phyloP scores from a whole-genome alignment of 2,113 vertebrate species.

The Morone saxatilis region DNA sequence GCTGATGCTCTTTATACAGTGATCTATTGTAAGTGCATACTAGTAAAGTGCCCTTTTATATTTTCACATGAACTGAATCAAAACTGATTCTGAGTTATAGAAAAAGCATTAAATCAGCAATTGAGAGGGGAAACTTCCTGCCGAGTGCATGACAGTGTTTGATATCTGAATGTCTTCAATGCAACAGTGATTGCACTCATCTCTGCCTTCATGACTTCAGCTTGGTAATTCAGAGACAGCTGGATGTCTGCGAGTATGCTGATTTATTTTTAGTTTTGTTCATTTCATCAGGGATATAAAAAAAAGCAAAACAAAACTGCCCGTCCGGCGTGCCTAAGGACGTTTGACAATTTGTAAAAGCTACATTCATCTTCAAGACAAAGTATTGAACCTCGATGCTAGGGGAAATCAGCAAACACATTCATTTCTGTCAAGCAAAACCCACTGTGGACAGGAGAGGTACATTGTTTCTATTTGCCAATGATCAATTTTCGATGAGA shows the following conservation, averaged over 20 bases:
- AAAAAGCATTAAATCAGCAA: slow-evolving; percentile 20
- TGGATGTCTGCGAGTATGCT: slow-evolving; percentile 36
- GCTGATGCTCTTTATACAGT: background rate
- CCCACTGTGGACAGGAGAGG: slow-evolving; percentile 47
- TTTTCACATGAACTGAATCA: slow-evolving; percentile 16
- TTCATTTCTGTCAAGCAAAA: slow-evolving; percentile 72
- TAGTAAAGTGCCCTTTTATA: slow-evolving; percentile 9
- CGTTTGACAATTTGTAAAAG: slow-evolving; percentile 71
- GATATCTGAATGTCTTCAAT: slow-evolving; percentile 24
- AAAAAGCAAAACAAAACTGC: slow-evolving; percentile 31
- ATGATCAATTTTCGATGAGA: slow-evolving; percentile 73
- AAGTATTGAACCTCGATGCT: slow-evolving; percentile 69
- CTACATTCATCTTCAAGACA: slow-evolving; percentile 78
- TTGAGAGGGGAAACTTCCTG: slow-evolving; percentile 15
- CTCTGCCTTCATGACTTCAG: slow-evolving; percentile 30
- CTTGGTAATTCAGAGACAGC: slow-evolving; percentile 38
- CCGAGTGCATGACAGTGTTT: slow-evolving; percentile 14
- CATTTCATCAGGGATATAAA: slow-evolving; percentile 51
- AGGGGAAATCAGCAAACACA: slow-evolving; percentile 67
- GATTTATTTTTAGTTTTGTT: slow-evolving; percentile 65
- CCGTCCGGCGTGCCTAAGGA: slow-evolving; percentile 52
- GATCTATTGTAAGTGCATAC: background rate
- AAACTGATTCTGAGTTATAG: slow-evolving; percentile 4
- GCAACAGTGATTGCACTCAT: slow-evolving; percentile 45
- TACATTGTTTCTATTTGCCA: slow-evolving; percentile 66